Percentiles rank a stretch among this genome's conserved stretches.
These are phyloP conservation scores for Athripsodes cinereus DNA, from an alignment of 2,888 invertebrate genomes.

Conservation along the genomic window DNA sequence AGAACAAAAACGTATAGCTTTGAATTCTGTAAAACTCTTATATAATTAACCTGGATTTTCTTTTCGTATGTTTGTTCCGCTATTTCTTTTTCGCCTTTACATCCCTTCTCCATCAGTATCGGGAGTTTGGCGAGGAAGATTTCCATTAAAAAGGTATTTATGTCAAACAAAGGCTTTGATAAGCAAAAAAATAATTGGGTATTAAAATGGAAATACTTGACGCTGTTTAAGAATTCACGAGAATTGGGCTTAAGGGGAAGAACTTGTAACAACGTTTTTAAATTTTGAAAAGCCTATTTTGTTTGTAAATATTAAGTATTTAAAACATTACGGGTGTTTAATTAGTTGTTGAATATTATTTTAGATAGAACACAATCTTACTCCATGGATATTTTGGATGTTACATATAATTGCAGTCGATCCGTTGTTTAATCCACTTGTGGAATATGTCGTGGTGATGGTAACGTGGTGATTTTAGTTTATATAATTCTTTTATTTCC, in stretches of 20 bases:
- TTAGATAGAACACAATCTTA: too few relatives aligned
- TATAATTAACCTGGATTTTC: background rate
- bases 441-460: too few relatives aligned
- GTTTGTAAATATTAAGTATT: too few relatives aligned
- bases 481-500: too few relatives aligned
- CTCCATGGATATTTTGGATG: too few relatives aligned
- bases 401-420: too few relatives aligned
- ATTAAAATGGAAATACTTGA: background rate
- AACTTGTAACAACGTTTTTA: background rate
- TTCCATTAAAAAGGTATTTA: background rate
- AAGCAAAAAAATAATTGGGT: slow-evolving; percentile 2
- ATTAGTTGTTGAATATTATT: too few relatives aligned
- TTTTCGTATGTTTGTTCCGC: background rate
- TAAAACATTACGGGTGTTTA: too few relatives aligned
- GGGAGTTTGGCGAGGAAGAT: background rate
- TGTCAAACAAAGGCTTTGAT: slow-evolving; percentile 1
- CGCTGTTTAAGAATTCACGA: background rate
- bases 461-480: too few relatives aligned
- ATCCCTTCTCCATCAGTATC: background rate
- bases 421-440: too few relatives aligned
- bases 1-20: background rate
- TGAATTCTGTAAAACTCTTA: background rate
- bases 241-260: background rate
- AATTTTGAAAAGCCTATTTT: too few relatives aligned
- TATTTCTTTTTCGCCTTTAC: background rate